Percentiles rank a stretch among this genome's conserved stretches.
phyloP scores from a whole-genome alignment of 2,797 vertebrate species.

The Petrocephalus sullivani region DNA sequence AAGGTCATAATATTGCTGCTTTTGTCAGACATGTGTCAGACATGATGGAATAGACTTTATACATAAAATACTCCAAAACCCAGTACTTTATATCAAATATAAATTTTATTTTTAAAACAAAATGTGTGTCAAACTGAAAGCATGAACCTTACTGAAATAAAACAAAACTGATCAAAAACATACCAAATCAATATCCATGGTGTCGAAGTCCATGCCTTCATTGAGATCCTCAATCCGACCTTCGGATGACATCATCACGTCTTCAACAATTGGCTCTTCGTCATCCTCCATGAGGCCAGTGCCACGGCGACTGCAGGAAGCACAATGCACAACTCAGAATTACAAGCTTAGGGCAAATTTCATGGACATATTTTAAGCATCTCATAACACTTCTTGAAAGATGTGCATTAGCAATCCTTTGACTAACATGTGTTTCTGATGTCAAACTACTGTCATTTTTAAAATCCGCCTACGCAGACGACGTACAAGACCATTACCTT shows the following conservation, averaged over 20 bases:
- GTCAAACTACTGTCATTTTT: background rate
- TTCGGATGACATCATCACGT: conserved; percentile 99
- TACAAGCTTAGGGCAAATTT: background rate
- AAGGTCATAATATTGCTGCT: background rate
- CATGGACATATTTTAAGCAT: background rate
- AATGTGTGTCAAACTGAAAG: background rate
- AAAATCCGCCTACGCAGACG: background rate
- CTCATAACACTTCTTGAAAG: background rate
- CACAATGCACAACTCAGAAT: background rate
- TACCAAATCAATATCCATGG: conserved; percentile 99
- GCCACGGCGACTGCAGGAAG: conserved; percentile 79
- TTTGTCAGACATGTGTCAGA: background rate
- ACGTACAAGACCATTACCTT: background rate
- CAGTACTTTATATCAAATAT: background rate
- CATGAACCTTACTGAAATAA: background rate
- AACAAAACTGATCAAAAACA: background rate
- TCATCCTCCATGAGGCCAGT: conserved; percentile 98
- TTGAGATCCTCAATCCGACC: conserved; percentile 98
- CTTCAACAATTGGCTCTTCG: conserved; percentile 98
- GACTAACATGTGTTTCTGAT: background rate
- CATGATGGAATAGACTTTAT: background rate
- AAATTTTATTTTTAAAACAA: background rate
- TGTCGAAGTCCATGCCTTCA: conserved; percentile 99
- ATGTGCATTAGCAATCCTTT: background rate
- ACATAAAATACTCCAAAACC: background rate